Conservation (phyloP, 2,113 vertebrate species). For the Vireo altiloquus region DNA sequence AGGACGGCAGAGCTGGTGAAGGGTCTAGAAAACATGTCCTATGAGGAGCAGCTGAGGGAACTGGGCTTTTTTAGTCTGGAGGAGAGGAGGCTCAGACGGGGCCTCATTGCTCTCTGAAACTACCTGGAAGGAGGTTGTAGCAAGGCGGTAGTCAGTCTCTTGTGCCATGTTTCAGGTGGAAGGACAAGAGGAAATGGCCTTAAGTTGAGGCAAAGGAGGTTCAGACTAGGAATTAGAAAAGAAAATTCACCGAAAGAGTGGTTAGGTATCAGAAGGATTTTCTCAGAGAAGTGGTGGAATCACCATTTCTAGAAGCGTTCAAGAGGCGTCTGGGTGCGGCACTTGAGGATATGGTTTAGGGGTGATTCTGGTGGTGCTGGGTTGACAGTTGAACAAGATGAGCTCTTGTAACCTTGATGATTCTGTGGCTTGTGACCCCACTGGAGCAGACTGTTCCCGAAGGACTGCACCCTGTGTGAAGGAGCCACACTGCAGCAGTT, state of each 20-base stretch:
- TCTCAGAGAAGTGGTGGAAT: neutral
- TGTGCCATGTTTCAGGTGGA: neutral
- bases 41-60: neutral
- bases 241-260: neutral
- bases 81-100: neutral
- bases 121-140: neutral
- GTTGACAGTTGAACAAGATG: neutral
- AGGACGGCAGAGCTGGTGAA: neutral
- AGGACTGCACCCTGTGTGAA: neutral
- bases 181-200: neutral
- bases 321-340: neutral
- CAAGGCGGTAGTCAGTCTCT: neutral
- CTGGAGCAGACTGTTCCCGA: neutral
- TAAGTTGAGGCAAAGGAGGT: neutral
- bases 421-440: neutral
- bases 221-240: neutral
- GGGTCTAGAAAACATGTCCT: neutral
- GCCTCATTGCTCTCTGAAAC: neutral
- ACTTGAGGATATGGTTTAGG: neutral
- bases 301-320: neutral
- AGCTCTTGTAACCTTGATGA: neutral
- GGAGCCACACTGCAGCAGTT: neutral
- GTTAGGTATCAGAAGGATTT: neutral
- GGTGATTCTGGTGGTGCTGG: neutral
- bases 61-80: neutral